These are phyloP conservation scores for Fabriciana adippe DNA, from an alignment of 2,888 invertebrate genomes.

Conservation along the genomic window DNA sequence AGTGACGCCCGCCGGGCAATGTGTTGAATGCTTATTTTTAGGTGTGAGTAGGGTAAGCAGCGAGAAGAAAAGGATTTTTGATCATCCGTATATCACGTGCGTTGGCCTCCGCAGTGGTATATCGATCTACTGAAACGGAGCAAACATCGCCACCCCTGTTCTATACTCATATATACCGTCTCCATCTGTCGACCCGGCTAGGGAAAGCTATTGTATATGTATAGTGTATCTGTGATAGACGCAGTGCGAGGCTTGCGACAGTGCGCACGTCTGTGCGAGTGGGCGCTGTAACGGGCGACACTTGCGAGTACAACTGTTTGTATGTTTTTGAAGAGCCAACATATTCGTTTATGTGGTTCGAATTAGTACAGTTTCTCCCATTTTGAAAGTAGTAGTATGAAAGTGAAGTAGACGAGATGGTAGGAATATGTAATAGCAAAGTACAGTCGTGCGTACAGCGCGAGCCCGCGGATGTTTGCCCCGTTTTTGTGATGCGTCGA, in stretches of 20 bases:
- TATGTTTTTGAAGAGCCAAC: no score
- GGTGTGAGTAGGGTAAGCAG: slow-evolving; percentile 74
- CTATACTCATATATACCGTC: neutral
- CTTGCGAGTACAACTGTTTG: no score
- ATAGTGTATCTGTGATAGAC: no score
- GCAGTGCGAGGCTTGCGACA: neutral
- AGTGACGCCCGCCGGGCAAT: slow-evolving; percentile 67
- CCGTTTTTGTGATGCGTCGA: slow-evolving; percentile 78
- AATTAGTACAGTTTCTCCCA: no score
- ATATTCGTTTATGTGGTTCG: no score
- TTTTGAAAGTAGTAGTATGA: no score
- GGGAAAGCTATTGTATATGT: neutral
- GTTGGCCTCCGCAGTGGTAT: slow-evolving; percentile 65
- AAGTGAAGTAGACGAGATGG: no score
- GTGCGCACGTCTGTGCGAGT: neutral
- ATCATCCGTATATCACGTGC: slow-evolving; percentile 81
- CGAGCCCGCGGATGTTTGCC: slow-evolving; percentile 64
- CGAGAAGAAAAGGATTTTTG: slow-evolving; percentile 86
- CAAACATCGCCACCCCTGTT: slow-evolving; percentile 64
- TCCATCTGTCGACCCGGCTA: neutral
- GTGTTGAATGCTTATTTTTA: slow-evolving; percentile 79
- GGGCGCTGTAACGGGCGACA: no score
- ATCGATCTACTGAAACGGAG: slow-evolving; percentile 77
- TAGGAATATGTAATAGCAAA: neutral
- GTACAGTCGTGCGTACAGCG: neutral